A percentile compares a stretch with the other conserved stretches of the same genome.
Evolutionary conservation across 2,888 invertebrate genomes (phyloP).

Genomic region (Polyploca ridens): DNA sequence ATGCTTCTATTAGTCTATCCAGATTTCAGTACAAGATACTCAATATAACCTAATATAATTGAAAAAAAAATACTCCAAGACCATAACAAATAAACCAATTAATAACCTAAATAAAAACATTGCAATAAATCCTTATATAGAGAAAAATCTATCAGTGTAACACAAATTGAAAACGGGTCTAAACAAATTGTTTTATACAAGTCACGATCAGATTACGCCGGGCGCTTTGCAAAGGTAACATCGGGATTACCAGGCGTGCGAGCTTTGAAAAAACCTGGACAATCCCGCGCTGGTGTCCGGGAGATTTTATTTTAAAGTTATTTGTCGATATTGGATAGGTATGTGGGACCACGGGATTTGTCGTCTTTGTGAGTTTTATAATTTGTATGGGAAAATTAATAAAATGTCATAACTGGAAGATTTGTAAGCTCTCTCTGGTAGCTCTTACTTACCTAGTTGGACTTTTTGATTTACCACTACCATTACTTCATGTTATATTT

Average conservation of each 20-base stretch:
- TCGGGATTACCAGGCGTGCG: constrained; percentile 42
- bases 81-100: background rate
- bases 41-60: too few relatives aligned
- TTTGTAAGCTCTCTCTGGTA: too few relatives aligned
- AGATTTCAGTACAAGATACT: too few relatives aligned
- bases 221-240: constrained; percentile 35
- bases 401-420: too few relatives aligned
- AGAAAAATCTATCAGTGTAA: constrained; percentile 47
- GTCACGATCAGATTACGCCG: constrained; percentile 57
- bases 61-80: too few relatives aligned
- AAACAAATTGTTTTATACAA: constrained; percentile 63
- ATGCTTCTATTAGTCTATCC: too few relatives aligned
- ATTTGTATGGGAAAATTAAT: background rate
- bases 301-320: background rate
- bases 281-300: constrained; percentile 1
- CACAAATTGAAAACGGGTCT: constrained; percentile 59
- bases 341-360: background rate
- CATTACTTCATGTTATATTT: too few relatives aligned
- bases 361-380: too few relatives aligned
- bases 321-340: background rate
- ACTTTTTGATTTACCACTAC: too few relatives aligned
- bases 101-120: constrained; percentile 4
- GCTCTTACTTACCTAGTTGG: too few relatives aligned
- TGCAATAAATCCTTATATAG: constrained; percentile 12
- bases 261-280: constrained; percentile 35